Conservation (phyloP, 2,797 vertebrate species). For the Ceyx erithaca region DNA sequence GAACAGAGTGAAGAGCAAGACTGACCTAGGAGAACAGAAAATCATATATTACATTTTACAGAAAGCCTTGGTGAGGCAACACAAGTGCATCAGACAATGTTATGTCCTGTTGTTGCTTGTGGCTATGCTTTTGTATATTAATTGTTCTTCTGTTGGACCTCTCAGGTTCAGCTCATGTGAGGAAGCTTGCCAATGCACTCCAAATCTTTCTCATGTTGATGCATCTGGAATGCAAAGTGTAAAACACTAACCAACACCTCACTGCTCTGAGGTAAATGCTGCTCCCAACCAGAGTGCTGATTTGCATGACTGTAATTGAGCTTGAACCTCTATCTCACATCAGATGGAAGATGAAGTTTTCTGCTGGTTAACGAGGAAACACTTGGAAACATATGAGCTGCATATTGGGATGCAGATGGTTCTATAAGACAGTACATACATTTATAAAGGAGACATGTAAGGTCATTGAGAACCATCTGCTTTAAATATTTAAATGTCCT, state of each 20-base stretch:
- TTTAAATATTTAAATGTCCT: slow-evolving; percentile 75
- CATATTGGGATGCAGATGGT: slow-evolving; percentile 74
- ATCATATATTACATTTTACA: background rate
- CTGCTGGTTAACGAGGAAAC: slow-evolving; percentile 63
- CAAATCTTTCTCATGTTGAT: background rate
- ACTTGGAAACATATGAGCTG: slow-evolving; percentile 75
- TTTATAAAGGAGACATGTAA: slow-evolving; percentile 78
- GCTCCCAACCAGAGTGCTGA: background rate
- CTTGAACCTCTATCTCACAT: slow-evolving; percentile 34
- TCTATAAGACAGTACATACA: slow-evolving; percentile 71
- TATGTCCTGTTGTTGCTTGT: background rate
- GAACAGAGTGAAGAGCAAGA: background rate
- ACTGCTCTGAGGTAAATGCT: background rate
- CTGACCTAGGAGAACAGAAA: background rate
- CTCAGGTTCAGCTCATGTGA: background rate
- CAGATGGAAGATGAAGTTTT: slow-evolving; percentile 60
- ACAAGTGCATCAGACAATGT: background rate
- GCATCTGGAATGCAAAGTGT: background rate
- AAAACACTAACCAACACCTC: background rate
- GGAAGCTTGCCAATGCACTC: background rate
- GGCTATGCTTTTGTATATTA: background rate
- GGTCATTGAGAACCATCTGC: slow-evolving; percentile 74
- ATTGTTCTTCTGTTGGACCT: background rate
- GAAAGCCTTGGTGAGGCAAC: background rate
- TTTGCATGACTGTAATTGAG: background rate